These are phyloP conservation scores for Nibea coibor DNA, from an alignment of 2,113 vertebrate genomes.

Conservation along the genomic window DNA sequence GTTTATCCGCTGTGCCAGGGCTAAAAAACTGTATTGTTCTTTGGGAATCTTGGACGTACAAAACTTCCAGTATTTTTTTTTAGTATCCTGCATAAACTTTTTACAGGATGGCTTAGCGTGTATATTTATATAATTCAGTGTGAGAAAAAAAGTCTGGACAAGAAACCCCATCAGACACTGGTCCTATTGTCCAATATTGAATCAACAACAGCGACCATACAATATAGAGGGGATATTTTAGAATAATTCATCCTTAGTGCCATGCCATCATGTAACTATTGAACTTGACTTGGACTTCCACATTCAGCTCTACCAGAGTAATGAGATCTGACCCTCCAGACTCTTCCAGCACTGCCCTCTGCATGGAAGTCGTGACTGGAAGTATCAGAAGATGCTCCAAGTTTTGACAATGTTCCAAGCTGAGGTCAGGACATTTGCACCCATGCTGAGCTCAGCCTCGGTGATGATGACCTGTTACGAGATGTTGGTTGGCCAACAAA, in stretches of 20 bases:
- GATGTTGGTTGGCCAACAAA: background rate
- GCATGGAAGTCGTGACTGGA: background rate
- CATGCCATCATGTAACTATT: background rate
- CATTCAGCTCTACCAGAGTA: background rate
- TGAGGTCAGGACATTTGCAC: background rate
- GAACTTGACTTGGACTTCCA: background rate
- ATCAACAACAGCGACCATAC: background rate
- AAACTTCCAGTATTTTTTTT: background rate
- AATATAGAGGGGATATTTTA: background rate
- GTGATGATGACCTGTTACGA: slow-evolving; percentile 8
- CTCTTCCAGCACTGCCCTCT: background rate
- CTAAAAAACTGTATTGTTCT: background rate
- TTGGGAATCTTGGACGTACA: background rate
- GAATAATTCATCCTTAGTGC: background rate
- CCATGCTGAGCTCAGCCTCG: background rate
- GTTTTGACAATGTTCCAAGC: slow-evolving; percentile 3
- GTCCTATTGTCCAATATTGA: background rate
- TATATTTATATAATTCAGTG: no score
- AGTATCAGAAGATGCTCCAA: background rate
- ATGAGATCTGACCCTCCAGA: background rate
- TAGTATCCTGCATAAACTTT: background rate
- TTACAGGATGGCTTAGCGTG: background rate
- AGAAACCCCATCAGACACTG: background rate
- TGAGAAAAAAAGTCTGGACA: background rate
- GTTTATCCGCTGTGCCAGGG: background rate